These are phyloP conservation scores for Arrhamphus sclerolepis DNA, from an alignment of 2,797 vertebrate genomes.

Conservation along the genomic window DNA sequence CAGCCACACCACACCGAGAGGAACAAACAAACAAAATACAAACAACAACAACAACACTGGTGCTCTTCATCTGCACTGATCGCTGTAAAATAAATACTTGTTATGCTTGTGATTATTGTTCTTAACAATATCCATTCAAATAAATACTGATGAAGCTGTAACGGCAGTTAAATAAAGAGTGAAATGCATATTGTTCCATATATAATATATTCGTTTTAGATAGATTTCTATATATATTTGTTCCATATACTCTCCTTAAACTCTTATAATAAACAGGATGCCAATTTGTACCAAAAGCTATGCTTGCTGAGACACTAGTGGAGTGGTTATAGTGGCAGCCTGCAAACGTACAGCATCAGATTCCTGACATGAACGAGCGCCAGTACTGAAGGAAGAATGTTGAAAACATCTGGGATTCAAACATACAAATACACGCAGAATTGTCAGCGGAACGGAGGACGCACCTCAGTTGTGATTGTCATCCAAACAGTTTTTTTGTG, in stretches of 20 bases:
- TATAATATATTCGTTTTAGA: constrained; percentile 71
- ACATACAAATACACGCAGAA: constrained; percentile 19
- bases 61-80: constrained; percentile 57
- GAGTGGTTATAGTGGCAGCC: constrained; percentile 70
- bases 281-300: constrained; percentile 81
- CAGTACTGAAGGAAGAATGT: constrained; percentile 21
- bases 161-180: constrained; percentile 65
- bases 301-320: constrained; percentile 68
- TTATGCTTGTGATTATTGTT: constrained; percentile 24
- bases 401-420: constrained; percentile 1
- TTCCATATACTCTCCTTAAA: constrained; percentile 80
- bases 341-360: constrained; percentile 55
- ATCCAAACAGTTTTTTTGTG: neutral
- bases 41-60: constrained; percentile 60
- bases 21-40: constrained; percentile 67
- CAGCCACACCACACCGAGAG: constrained; percentile 73
- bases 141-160: constrained; percentile 77
- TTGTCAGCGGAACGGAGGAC: neutral
- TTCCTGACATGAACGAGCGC: constrained; percentile 24
- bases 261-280: constrained; percentile 81
- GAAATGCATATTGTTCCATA: constrained; percentile 67
- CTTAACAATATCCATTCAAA: constrained; percentile 69
- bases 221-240: constrained; percentile 75
- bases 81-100: constrained; percentile 76
- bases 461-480: neutral